These are phyloP conservation scores for Tragelaphus strepsiceros DNA, from an alignment of 2,113 vertebrate genomes.

Conservation along the genomic window DNA sequence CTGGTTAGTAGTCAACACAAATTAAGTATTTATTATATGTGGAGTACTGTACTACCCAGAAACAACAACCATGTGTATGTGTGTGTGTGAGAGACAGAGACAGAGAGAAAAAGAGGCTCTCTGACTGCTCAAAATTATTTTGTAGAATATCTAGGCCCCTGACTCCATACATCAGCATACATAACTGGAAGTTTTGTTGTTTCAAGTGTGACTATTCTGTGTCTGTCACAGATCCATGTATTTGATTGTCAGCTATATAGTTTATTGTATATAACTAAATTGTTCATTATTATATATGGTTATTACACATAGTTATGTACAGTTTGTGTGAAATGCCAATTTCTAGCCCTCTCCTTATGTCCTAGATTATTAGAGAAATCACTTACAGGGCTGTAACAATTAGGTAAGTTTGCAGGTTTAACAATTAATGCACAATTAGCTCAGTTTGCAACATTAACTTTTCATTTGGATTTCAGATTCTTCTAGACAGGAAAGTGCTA, in stretches of 20 bases:
- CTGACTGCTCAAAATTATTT: not conserved
- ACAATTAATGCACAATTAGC: not conserved
- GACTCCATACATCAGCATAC: not conserved
- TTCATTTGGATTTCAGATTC: conserved; percentile 19
- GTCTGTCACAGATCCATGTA: not conserved
- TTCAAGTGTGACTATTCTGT: not conserved
- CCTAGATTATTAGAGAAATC: not conserved
- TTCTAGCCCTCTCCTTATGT: not conserved
- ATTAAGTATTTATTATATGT: not conserved
- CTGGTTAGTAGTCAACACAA: conserved; percentile 11
- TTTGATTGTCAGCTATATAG: not conserved
- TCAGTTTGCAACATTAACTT: conserved; percentile 4
- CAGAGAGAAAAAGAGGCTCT: not conserved
- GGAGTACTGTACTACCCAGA: not conserved
- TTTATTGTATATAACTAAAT: not conserved
- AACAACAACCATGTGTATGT: not conserved
- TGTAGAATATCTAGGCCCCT: not conserved
- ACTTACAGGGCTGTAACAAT: not conserved
- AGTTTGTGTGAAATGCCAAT: not conserved
- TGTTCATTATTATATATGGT: not conserved
- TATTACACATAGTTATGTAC: not conserved
- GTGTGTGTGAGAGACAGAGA: not conserved
- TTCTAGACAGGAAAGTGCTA: not conserved
- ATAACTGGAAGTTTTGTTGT: not conserved
- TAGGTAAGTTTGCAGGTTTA: not conserved